Evolutionary conservation across 2,797 vertebrate genomes (phyloP), one percentile per base, ranked within the genome.

Genomic region (Phylloscopus collybita): DNA sequence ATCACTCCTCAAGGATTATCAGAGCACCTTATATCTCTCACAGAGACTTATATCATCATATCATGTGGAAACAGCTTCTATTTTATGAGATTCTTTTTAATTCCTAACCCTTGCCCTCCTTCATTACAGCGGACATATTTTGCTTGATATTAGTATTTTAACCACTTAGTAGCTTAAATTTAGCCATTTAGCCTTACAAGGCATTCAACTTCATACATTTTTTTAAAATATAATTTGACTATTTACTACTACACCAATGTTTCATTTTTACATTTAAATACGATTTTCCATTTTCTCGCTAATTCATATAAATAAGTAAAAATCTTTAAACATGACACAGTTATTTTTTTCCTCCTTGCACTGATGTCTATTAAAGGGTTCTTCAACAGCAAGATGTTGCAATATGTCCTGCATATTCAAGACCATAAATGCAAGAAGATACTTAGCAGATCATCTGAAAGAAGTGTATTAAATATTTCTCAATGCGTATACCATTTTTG

Each of bases 1-100:
- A 83, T 94, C 57, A 34, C 51, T 79, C 66, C 80, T 91, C 47
- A 84, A 75, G 78, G 83, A 90, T 94, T 95, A 88, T 47, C 54
- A 69, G 26, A 93, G 27, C 36, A 74, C 56, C 51, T 87, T 80
- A 8, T 64, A 80, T 53, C 44, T 53, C 44, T 87, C 57, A 80
- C 25, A 82, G 23, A 92, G 59, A 9, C 45, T 80, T 73, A 32
- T 82, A 86, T 49, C 70, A 81, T 36, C 60, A n/a, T 76, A 45
- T 80, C 60, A n/a, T 74, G 27, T 69, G 29, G 62, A 92, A 95
- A 69, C 25, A 91, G 49, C 61, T 80, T 80, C 53, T 64, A n/a
- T 53, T 93, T 92, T 61, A 74, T 57, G 34, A 80, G 42, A 34
- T 60, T 32, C 34, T 76, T 76, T 86, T 86, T 34, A 17, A 83